phyloP scores from a whole-genome alignment of 2,113 vertebrate genomes.

The Argyrosomus japonicus region DNA sequence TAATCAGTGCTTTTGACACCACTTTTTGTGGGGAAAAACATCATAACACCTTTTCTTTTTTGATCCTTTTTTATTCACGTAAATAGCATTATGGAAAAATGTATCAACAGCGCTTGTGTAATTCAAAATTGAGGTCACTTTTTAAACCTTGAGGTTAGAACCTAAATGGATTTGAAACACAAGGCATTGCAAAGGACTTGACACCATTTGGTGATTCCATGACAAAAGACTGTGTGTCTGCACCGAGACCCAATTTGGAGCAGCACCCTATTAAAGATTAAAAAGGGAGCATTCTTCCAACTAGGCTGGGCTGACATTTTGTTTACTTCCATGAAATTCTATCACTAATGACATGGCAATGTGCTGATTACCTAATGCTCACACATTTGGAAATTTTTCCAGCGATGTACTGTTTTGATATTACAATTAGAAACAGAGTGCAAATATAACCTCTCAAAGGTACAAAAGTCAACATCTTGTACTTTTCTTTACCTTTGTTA shows the following conservation, averaged over 20 bases:
- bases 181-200: slow-evolving; percentile 14
- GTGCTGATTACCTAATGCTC: slow-evolving; percentile 18
- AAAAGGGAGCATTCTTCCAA: slow-evolving; percentile 58
- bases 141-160: background rate
- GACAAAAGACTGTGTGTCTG: slow-evolving; percentile 50
- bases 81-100: background rate
- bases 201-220: slow-evolving; percentile 31
- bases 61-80: background rate
- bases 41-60: background rate
- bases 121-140: slow-evolving; percentile 10
- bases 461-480: background rate
- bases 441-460: background rate
- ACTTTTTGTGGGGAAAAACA: slow-evolving; percentile 1
- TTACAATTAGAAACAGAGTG: background rate
- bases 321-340: slow-evolving; percentile 56
- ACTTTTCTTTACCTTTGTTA: background rate
- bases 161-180: slow-evolving; percentile 2
- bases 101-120: background rate
- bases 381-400: slow-evolving; percentile 10
- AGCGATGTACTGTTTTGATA: background rate
- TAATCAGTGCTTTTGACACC: slow-evolving; percentile 11
- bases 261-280: slow-evolving; percentile 71
- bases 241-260: slow-evolving; percentile 41
- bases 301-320: slow-evolving; percentile 40
- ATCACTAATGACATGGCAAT: slow-evolving; percentile 27